Evolutionary conservation across 2,113 vertebrate species (phyloP).

Genomic region (Pardalotus punctatus): DNA sequence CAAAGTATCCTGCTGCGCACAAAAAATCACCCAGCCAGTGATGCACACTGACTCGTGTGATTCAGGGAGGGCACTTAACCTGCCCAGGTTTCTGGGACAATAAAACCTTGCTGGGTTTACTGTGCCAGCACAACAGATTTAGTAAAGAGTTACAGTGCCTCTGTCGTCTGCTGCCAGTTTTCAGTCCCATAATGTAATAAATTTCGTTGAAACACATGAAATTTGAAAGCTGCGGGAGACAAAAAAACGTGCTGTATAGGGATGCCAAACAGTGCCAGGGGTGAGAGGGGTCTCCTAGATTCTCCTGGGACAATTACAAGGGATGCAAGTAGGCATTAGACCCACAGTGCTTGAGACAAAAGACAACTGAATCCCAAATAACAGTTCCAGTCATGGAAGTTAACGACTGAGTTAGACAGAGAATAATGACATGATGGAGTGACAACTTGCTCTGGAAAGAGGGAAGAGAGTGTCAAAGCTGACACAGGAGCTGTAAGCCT

Average conservation of each 20-base stretch:
- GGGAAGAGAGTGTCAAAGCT: not conserved
- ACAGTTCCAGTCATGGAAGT: not conserved
- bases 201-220: not conserved
- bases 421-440: not conserved
- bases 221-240: not conserved
- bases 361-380: not conserved
- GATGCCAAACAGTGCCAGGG: not conserved
- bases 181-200: not conserved
- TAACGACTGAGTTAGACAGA: not conserved
- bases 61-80: not conserved
- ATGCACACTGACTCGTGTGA: accelerated
- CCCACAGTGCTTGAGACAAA: not conserved
- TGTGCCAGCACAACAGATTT: not conserved
- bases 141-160: not conserved
- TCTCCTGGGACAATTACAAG: not conserved
- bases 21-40: not conserved
- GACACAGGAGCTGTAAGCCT: not conserved
- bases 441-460: not conserved
- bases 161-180: not conserved
- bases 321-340: not conserved
- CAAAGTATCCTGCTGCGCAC: not conserved
- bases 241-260: not conserved
- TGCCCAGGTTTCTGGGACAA: not conserved
- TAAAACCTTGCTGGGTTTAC: not conserved
- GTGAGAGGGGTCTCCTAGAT: not conserved